Evolutionary conservation across 2,888 invertebrate species (phyloP), one percentile per base, ranked within the genome.

Genomic region (Onthophagus sagittarius): DNA sequence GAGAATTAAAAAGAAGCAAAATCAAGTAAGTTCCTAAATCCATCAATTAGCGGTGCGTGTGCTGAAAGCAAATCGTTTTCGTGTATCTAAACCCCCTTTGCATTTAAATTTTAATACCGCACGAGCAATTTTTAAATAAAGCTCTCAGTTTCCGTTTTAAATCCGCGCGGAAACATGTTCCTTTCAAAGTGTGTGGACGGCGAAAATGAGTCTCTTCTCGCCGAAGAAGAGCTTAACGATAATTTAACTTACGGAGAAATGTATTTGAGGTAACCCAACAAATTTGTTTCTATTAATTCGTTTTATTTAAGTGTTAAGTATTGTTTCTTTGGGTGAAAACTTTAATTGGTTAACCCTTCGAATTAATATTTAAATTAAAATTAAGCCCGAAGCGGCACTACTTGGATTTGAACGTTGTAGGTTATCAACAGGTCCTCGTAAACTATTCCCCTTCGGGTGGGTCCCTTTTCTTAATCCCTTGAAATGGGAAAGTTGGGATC

Each of bases 401-500:
- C 39, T 53, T 11, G 39, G 39, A 53, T 53, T 53, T 11, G 39
- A 53, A 11, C 39, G 23, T 23, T 23, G 23, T 23, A 2, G 39
- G 39, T 53, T 53, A 53, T 53, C 39, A 53, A 53, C 39, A 53
- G 39, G 39, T 53, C 39, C 39, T 53, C 39, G 39, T 11, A 53
- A 53, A 53, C 39, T 53, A 53, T 53, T 11, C 9, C 23, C 23
- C 23, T 23, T 23, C 39, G 39, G 39, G 11, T 11, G 39, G 11
- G 15, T 15, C 64, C 15, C 23, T 23, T 23, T 23, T 64, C 15
- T 64, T 64, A 15, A 64, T 64, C 15, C 64, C 11, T 64, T 64
- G 15, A 64, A 67, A 67, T 31, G 15, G 67, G 67, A 67, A 67
- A 67, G 31, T 67, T 67, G 67, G 31, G 15, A n/a, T 53, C 39